Conservation (phyloP, 2,888 invertebrate genomes). For the Pollenia angustigena region DNA sequence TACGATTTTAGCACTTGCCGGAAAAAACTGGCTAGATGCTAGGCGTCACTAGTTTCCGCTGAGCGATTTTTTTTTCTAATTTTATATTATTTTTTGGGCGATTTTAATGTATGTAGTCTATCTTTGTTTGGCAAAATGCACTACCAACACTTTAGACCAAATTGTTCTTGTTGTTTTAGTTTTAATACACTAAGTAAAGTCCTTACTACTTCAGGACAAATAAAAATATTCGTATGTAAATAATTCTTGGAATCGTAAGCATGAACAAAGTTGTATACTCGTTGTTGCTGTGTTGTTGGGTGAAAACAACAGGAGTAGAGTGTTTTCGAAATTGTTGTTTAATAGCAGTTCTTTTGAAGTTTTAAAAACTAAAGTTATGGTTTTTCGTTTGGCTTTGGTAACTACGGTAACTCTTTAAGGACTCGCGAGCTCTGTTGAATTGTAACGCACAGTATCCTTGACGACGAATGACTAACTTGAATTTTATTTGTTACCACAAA, state of each 20-base stretch:
- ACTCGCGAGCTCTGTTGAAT: constrained; percentile 69
- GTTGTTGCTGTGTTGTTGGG: constrained; percentile 41
- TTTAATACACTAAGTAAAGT: constrained; percentile 45
- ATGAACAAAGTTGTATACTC: constrained; percentile 1
- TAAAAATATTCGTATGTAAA: constrained; percentile 47
- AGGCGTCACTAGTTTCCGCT: constrained; percentile 69
- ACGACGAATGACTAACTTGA: constrained; percentile 84
- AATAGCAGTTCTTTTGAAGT: constrained; percentile 46
- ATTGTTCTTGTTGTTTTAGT: constrained; percentile 33
- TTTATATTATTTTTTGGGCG: constrained; percentile 29
- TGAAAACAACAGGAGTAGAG: constrained; percentile 32
- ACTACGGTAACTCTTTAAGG: constrained; percentile 73
- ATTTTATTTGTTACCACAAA: constrained; percentile 83
- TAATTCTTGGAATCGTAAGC: constrained; percentile 57
- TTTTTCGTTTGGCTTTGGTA: constrained; percentile 70
- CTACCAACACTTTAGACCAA: constrained; percentile 33
- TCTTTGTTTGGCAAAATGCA: constrained; percentile 71
- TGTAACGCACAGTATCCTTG: constrained; percentile 83
- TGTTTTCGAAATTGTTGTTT: constrained; percentile 56
- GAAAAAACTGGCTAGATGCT: constrained; percentile 62
- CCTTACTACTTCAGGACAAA: constrained; percentile 43
- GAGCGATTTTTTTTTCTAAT: constrained; percentile 38
- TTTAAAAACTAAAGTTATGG: constrained; percentile 60
- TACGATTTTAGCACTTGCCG: constrained; percentile 67
- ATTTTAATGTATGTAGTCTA: constrained; percentile 57